Conservation (phyloP, 35 echinoderm and acorn worm genomes). For the Lytechinus pictus region DNA sequence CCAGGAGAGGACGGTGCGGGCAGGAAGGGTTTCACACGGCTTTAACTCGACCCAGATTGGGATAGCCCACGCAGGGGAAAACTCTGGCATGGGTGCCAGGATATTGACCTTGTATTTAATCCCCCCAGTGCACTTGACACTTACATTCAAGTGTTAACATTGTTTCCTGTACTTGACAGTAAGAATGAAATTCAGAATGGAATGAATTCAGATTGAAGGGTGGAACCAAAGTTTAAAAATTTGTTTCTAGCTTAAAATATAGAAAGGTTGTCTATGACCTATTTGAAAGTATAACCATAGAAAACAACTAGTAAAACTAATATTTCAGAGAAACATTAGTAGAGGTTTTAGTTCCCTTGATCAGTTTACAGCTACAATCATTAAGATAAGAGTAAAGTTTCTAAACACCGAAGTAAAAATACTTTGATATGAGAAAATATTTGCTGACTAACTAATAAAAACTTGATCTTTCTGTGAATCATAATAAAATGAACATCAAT, state of each 20-base stretch:
- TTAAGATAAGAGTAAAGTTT: too few relatives aligned
- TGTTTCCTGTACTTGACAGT: not conserved
- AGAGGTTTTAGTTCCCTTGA: not conserved
- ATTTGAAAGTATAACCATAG: not conserved
- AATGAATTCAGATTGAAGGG: not conserved
- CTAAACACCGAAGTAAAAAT: too few relatives aligned
- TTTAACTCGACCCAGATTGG: not conserved
- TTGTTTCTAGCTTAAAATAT: not conserved
- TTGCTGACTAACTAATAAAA: not conserved
- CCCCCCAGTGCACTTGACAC: not conserved
- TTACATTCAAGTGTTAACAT: slow-evolving; percentile 6
- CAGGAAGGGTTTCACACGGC: slow-evolving; percentile 7
- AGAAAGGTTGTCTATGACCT: not conserved
- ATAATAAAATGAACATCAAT: not conserved
- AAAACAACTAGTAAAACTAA: not conserved
- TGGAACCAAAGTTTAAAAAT: not conserved
- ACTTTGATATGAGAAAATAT: too few relatives aligned
- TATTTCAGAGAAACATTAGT: not conserved
- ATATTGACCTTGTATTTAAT: not conserved
- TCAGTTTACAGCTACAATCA: too few relatives aligned
- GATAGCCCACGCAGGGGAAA: not conserved
- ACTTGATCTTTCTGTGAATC: not conserved
- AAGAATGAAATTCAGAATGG: not conserved
- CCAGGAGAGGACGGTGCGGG: not conserved
- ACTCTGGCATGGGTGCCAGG: not conserved